phyloP scores from a whole-genome alignment of 2,888 invertebrate species.

The Tenthredo mesomela region DNA sequence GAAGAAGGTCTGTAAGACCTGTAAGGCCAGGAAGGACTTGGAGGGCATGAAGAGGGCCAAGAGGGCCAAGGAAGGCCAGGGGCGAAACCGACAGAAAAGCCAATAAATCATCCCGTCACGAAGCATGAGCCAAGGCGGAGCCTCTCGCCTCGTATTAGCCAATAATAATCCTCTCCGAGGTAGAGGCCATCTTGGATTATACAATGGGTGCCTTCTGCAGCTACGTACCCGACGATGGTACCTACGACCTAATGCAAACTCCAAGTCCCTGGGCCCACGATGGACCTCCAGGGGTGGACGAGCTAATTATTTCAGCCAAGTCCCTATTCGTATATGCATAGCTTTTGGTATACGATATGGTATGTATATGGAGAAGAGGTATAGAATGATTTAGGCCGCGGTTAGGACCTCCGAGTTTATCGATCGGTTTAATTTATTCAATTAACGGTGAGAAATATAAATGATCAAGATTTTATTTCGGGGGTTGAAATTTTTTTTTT shows the following conservation, averaged over 20 bases:
- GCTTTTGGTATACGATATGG: no score
- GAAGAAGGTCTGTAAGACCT: constrained; percentile 20
- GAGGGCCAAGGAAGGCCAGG: constrained; percentile 62
- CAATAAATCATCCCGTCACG: constrained; percentile 82
- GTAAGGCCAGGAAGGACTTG: constrained; percentile 12
- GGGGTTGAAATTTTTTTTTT: background rate
- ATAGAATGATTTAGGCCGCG: constrained; percentile 24
- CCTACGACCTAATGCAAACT: constrained; percentile 73
- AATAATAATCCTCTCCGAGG: constrained; percentile 81
- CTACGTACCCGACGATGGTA: constrained; percentile 61
- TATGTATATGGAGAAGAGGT: background rate
- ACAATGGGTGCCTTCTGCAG: constrained; percentile 77
- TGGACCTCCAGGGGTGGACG: constrained; percentile 70
- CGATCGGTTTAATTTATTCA: background rate
- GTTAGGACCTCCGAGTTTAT: constrained; percentile 40
- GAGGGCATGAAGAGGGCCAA: background rate
- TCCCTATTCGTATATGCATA: background rate
- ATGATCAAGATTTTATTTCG: background rate
- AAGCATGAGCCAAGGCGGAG: constrained; percentile 81
- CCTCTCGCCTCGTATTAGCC: constrained; percentile 81
- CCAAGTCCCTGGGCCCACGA: constrained; percentile 67
- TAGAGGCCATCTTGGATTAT: constrained; percentile 81
- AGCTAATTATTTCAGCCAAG: constrained; percentile 56
- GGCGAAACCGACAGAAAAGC: constrained; percentile 79
- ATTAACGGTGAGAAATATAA: background rate